phyloP scores from a whole-genome alignment of 2,888 invertebrate genomes.

The Periphyllus acericola region DNA sequence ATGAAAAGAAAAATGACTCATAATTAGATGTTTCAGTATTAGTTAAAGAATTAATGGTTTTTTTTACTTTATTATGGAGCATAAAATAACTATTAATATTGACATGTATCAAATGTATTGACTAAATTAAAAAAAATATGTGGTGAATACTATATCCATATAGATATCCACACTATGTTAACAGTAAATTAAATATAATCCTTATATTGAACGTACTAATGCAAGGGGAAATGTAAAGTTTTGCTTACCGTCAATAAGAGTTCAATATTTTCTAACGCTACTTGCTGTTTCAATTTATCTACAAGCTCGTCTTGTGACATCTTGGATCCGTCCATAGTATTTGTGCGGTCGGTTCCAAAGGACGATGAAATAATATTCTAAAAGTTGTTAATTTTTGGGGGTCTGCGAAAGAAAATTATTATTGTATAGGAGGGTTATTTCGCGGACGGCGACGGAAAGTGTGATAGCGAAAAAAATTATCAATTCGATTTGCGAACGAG shows the following conservation, averaged over 20 bases:
- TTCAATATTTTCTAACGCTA: conserved; percentile 92
- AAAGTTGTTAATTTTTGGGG: neutral
- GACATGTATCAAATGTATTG: neutral
- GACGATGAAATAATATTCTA: neutral
- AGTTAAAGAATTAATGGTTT: too few relatives aligned
- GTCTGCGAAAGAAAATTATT: neutral
- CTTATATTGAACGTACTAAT: neutral
- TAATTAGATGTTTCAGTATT: too few relatives aligned
- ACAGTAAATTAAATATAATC: neutral
- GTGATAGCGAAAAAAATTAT: neutral
- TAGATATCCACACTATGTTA: neutral
- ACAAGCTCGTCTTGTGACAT: conserved; percentile 81
- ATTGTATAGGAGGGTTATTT: neutral
- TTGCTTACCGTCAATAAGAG: conserved; percentile 83
- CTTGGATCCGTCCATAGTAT: conserved; percentile 66
- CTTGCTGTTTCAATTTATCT: conserved; percentile 95
- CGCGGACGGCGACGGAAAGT: neutral
- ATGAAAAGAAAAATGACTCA: too few relatives aligned
- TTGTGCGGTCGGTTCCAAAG: neutral
- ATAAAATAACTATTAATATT: neutral
- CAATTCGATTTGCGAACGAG: neutral
- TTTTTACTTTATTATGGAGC: too few relatives aligned
- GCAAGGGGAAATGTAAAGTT: neutral
- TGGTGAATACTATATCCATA: too few relatives aligned
- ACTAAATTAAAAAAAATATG: too few relatives aligned